Conservation (phyloP, 1,140 invertebrate genomes). For the Antheraea pernyi region DNA sequence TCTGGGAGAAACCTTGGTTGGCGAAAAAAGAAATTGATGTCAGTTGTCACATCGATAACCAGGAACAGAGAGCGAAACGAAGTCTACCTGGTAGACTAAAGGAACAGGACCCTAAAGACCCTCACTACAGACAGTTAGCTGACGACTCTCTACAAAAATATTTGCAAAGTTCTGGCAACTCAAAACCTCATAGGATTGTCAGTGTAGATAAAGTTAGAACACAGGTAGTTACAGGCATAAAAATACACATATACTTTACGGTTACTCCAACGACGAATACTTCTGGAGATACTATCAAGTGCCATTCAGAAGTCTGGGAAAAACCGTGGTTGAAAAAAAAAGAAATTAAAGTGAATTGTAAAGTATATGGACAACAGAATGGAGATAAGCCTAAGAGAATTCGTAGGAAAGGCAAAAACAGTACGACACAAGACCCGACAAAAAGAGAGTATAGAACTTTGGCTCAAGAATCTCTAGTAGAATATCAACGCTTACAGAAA, state of each 20-base stretch:
- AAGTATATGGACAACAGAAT: background rate
- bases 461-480: constrained; percentile 45
- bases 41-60: constrained; percentile 22
- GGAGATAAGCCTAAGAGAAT: background rate
- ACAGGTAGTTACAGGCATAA: constrained; percentile 38
- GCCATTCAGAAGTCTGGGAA: constrained; percentile 79
- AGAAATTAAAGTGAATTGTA: constrained; percentile 22
- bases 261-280: constrained; percentile 16
- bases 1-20: constrained; percentile 35
- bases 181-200: constrained; percentile 24
- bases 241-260: constrained; percentile 35
- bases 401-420: background rate
- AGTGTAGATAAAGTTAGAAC: constrained; percentile 34
- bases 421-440: constrained; percentile 30
- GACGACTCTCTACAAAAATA: constrained; percentile 41
- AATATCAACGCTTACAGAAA: constrained; percentile 36
- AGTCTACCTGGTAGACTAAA: constrained; percentile 12
- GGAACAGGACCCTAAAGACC: constrained; percentile 32
- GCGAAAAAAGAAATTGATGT: constrained; percentile 35
- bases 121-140: constrained; percentile 31
- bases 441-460: constrained; percentile 41
- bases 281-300: constrained; percentile 42
- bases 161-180: constrained; percentile 21
- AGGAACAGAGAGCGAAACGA: constrained; percentile 25
- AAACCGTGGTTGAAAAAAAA: constrained; percentile 73